Conservation (phyloP, 92 coral and sea anemone genomes). For the Heteractis magnifica region DNA sequence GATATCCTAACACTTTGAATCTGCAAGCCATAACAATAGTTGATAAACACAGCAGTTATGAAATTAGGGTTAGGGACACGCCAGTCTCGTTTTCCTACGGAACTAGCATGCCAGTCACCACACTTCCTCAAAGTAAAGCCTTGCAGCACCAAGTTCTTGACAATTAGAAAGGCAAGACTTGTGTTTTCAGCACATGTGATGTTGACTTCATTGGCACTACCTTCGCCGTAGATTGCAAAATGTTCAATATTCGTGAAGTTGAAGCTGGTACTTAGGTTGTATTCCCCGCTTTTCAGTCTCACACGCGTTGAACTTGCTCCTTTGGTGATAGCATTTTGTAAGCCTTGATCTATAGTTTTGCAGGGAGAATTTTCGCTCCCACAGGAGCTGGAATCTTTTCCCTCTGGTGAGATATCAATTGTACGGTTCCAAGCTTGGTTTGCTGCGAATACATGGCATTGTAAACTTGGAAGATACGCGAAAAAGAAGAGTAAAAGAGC, state of each 20-base stretch:
- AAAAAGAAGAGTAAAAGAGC: not conserved
- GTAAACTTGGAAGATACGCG: not conserved
- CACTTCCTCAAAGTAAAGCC: constrained; percentile 60
- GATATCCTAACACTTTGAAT: constrained; percentile 43
- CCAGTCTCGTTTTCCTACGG: constrained; percentile 20
- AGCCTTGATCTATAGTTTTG: constrained; percentile 60
- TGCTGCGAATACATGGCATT: not conserved
- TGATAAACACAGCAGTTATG: constrained; percentile 66
- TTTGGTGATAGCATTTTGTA: constrained; percentile 35
- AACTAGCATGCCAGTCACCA: constrained; percentile 76
- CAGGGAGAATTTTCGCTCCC: constrained; percentile 43
- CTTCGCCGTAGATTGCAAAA: constrained; percentile 63
- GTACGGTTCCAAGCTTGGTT: constrained; percentile 23
- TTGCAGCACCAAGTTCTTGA: constrained; percentile 60
- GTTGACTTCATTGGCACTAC: constrained; percentile 29
- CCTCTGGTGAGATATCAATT: constrained; percentile 37
- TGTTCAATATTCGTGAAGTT: constrained; percentile 44
- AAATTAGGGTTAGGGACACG: constrained; percentile 46
- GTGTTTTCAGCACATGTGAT: constrained; percentile 55
- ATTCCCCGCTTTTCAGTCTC: constrained; percentile 47
- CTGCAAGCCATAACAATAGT: constrained; percentile 70
- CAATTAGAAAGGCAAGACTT: constrained; percentile 67
- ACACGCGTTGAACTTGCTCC: constrained; percentile 55
- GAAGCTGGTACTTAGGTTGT: constrained; percentile 54
- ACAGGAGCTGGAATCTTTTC: constrained; percentile 53